phyloP scores from a whole-genome alignment of 1,140 invertebrate genomes.

The Drosophila varians region DNA sequence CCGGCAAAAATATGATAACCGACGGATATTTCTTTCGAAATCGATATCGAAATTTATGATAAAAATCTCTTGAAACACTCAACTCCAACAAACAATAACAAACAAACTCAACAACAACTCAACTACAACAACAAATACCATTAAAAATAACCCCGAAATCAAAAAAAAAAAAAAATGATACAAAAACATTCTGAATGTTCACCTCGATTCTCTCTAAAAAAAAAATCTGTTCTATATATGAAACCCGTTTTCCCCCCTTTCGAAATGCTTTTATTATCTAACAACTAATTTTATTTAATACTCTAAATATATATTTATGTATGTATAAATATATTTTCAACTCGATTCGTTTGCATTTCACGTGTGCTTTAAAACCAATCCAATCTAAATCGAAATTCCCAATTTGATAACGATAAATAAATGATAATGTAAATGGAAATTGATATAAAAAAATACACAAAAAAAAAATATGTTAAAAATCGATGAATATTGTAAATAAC shows the following conservation, averaged over 20 bases:
- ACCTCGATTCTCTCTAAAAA: constrained; percentile 57
- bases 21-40: constrained; percentile 40
- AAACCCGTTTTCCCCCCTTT: constrained; percentile 32
- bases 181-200: constrained; percentile 69
- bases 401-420: constrained; percentile 9
- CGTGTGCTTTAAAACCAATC: constrained; percentile 48
- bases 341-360: constrained; percentile 79
- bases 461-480: constrained; percentile 34
- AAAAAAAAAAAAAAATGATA: not conserved
- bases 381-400: constrained; percentile 31
- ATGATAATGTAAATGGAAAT: constrained; percentile 24
- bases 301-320: constrained; percentile 75
- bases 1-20: constrained; percentile 37
- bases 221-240: constrained; percentile 60
- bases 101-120: constrained; percentile 60
- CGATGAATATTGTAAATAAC: constrained; percentile 31
- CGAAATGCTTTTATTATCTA: constrained; percentile 75
- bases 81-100: constrained; percentile 39
- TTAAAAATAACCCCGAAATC: constrained; percentile 33
- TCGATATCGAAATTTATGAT: constrained; percentile 39
- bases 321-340: constrained; percentile 72
- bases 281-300: constrained; percentile 74
- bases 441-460: constrained; percentile 27
- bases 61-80: constrained; percentile 37
- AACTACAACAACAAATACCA: constrained; percentile 60